Conservation (phyloP, 2,113 vertebrate genomes). For the Sebastes schlegelii region DNA sequence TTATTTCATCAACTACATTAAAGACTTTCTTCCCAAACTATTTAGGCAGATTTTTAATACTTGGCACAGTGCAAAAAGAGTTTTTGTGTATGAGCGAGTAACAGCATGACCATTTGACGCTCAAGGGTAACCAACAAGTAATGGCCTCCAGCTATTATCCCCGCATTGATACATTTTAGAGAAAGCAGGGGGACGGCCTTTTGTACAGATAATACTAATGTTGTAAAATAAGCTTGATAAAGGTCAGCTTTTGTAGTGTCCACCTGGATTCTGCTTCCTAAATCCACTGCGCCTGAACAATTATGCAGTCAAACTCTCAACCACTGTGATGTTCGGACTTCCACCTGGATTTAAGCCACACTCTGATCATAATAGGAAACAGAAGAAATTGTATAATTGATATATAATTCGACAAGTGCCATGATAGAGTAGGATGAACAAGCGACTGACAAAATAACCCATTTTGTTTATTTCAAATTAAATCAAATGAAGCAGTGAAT, state of each 20-base stretch:
- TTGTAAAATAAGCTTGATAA: background rate
- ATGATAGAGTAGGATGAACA: background rate
- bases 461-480: background rate
- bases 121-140: constrained; percentile 14
- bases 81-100: background rate
- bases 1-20: background rate
- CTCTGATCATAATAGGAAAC: background rate
- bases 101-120: constrained; percentile 15
- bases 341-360: background rate
- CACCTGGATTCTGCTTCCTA: too few relatives aligned
- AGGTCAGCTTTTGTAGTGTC: background rate
- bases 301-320: background rate
- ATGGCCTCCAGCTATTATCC: constrained; percentile 23
- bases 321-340: background rate
- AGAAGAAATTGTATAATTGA: background rate
- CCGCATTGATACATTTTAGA: constrained; percentile 21
- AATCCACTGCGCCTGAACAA: background rate
- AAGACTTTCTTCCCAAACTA: background rate
- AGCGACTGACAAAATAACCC: background rate
- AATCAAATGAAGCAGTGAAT: background rate
- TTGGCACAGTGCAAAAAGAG: background rate
- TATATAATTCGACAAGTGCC: background rate
- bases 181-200: constrained; percentile 25
- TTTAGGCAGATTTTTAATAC: background rate
- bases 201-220: constrained; percentile 41